Percentiles rank a stretch among this genome's conserved stretches.
Evolutionary conservation across 2,113 vertebrate species (phyloP).

Genomic region (Rhynchomys soricoides): DNA sequence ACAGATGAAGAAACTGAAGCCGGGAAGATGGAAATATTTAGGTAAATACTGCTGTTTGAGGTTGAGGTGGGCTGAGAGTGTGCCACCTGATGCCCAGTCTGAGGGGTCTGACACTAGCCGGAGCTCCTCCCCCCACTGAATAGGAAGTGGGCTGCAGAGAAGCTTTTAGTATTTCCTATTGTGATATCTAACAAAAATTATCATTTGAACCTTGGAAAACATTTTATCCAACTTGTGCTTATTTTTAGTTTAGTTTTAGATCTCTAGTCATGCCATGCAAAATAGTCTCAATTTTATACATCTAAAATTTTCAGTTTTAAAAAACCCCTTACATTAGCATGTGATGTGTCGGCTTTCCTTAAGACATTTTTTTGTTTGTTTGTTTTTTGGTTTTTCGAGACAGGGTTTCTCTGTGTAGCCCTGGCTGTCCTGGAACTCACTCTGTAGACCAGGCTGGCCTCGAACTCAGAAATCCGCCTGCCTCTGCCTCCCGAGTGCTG

Average conservation of each 20-base stretch:
- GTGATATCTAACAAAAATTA: neutral
- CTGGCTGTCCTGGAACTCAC: too few species aligned
- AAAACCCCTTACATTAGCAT: neutral
- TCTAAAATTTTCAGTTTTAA: neutral
- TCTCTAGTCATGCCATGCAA: neutral
- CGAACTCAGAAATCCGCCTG: too few species aligned
- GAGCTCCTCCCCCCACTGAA: neutral
- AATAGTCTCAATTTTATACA: neutral
- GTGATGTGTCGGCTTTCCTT: neutral
- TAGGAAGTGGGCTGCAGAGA: fast-evolving
- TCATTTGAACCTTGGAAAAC: neutral
- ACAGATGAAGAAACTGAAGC: neutral
- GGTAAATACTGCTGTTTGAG: neutral
- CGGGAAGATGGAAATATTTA: neutral
- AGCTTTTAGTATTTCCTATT: too few species aligned
- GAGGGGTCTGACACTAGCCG: neutral
- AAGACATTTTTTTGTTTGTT: too few species aligned
- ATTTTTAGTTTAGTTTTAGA: neutral
- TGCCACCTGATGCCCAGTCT: fast-evolving
- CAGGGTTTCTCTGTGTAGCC: too few species aligned
- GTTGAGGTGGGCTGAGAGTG: neutral
- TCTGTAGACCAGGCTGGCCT: too few species aligned
- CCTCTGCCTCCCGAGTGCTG: too few species aligned
- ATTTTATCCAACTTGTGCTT: neutral
- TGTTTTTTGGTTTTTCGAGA: too few species aligned